Conservation (phyloP, 2,888 invertebrate genomes). For the Drosophila anomalata region DNA sequence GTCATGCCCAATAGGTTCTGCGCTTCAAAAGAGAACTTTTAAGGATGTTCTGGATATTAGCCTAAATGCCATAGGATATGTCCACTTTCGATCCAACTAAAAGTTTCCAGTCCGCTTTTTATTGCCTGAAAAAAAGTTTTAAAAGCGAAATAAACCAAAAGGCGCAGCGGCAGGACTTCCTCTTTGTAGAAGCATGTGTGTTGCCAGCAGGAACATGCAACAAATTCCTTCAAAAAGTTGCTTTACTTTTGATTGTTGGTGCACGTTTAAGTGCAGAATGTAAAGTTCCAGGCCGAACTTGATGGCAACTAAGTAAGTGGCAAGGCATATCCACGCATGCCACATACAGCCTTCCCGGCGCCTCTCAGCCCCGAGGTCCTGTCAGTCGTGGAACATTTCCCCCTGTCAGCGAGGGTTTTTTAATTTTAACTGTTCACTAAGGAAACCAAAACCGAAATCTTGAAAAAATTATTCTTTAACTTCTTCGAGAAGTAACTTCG, state of each 20-base stretch:
- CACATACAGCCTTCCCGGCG: slow-evolving; percentile 43
- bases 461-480: neutral
- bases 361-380: slow-evolving; percentile 27
- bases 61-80: slow-evolving; percentile 8
- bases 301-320: slow-evolving; percentile 75
- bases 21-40: no score
- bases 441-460: neutral
- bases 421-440: slow-evolving; percentile 52
- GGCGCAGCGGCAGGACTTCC: slow-evolving; percentile 38
- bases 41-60: neutral
- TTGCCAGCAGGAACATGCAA: slow-evolving; percentile 12
- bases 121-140: slow-evolving; percentile 19
- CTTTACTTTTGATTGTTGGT: slow-evolving; percentile 69
- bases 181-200: slow-evolving; percentile 1
- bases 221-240: slow-evolving; percentile 53
- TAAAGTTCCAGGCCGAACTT: slow-evolving; percentile 59
- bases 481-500: neutral
- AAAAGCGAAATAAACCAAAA: slow-evolving; percentile 35
- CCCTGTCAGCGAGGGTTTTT: slow-evolving; percentile 56
- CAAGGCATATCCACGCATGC: slow-evolving; percentile 67
- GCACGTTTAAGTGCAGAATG: slow-evolving; percentile 68
- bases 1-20: neutral
- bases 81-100: slow-evolving; percentile 1
- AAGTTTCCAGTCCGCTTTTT: slow-evolving; percentile 26
- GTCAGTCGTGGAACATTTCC: slow-evolving; percentile 38